Evolutionary conservation across 2,113 vertebrate species (phyloP).

Genomic region (Larimichthys crocea): DNA sequence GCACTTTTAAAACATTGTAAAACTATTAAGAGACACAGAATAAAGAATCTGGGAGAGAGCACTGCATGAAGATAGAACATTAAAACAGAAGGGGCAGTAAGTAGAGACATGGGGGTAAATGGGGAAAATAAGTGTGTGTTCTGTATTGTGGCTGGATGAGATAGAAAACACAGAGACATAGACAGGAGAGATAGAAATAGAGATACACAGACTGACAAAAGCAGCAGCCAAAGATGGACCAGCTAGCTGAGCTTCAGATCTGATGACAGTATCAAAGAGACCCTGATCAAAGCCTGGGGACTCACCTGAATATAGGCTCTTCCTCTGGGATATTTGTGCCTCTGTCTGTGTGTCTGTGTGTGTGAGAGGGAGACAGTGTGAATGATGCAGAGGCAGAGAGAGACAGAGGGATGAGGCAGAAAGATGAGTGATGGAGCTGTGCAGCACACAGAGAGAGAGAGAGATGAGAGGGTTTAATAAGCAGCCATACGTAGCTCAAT

Average conservation of each 20-base stretch:
- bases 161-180: slow-evolving; percentile 15
- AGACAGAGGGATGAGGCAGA: slow-evolving; percentile 65
- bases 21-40: slow-evolving; percentile 7
- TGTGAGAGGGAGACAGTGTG: slow-evolving; percentile 39
- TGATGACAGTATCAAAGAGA: slow-evolving; percentile 75
- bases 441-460: slow-evolving; percentile 62
- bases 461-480: slow-evolving; percentile 82
- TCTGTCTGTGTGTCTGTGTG: not conserved
- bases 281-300: slow-evolving; percentile 72
- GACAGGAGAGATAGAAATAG: slow-evolving; percentile 43
- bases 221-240: slow-evolving; percentile 49
- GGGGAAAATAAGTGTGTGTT: not conserved
- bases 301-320: slow-evolving; percentile 74
- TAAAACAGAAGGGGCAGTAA: slow-evolving; percentile 9
- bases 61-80: slow-evolving; percentile 4
- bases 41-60: slow-evolving; percentile 1
- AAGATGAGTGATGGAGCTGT: slow-evolving; percentile 78
- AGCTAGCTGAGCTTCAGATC: slow-evolving; percentile 60
- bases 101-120: not conserved
- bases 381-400: slow-evolving; percentile 62
- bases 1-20: not conserved
- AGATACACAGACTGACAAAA: slow-evolving; percentile 50
- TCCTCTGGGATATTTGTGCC: slow-evolving; percentile 25
- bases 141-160: slow-evolving; percentile 16
- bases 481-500: slow-evolving; percentile 82